A percentile compares a stretch with the other conserved stretches of the same genome.
phyloP scores from a whole-genome alignment of 1,140 invertebrate species.

The Rhyacophila brunnea region DNA sequence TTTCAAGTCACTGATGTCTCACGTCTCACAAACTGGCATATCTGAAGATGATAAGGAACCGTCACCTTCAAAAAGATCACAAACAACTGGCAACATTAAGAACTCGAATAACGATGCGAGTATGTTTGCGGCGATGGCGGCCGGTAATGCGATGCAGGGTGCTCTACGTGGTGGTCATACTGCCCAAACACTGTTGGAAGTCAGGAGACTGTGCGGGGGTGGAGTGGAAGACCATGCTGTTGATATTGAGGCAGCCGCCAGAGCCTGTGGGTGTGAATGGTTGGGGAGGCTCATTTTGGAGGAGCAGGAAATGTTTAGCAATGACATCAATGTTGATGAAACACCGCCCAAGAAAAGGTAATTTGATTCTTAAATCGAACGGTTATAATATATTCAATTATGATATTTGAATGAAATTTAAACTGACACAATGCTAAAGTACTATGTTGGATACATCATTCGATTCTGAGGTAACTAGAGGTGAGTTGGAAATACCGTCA shows the following conservation, averaged over 20 bases:
- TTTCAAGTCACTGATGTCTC: conserved; percentile 17
- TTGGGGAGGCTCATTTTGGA: conserved; percentile 23
- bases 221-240: background rate
- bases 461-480: too few relatives aligned
- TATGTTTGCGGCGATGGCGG: background rate
- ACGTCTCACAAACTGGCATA: background rate
- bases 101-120: conserved; percentile 4
- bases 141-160: background rate
- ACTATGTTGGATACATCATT: too few relatives aligned
- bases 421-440: too few relatives aligned
- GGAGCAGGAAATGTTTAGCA: conserved; percentile 11
- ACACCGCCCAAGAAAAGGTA: conserved; percentile 11
- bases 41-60: background rate
- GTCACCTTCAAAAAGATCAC: background rate
- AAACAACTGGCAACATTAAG: background rate
- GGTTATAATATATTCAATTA: too few relatives aligned
- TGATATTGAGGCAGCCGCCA: background rate
- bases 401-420: too few relatives aligned
- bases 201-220: conserved; percentile 20
- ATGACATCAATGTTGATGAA: background rate
- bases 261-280: conserved; percentile 14
- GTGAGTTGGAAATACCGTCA: too few relatives aligned
- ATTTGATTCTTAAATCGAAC: too few relatives aligned
- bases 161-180: background rate
- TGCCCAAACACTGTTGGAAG: conserved; percentile 12